A percentile compares a stretch with the other conserved stretches of the same genome.
Evolutionary conservation across 2,888 invertebrate species (phyloP).

Genomic region (Apocheima hispidaria): DNA sequence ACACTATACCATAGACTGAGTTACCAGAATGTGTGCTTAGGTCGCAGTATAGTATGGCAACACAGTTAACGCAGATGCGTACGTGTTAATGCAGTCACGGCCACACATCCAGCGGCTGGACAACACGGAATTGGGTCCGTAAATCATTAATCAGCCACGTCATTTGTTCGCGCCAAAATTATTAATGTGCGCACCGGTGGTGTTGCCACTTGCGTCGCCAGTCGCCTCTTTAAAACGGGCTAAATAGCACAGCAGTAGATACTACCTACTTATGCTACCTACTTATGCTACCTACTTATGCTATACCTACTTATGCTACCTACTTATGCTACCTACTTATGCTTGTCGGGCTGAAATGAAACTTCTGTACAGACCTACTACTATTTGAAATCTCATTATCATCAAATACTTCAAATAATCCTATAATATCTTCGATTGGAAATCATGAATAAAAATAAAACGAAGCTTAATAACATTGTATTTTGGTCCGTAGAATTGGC

Average conservation of each 20-base stretch:
- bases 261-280: too few relatives aligned
- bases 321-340: too few relatives aligned
- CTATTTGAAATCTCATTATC: too few relatives aligned
- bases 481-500: too few relatives aligned
- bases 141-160: slow-evolving; percentile 84
- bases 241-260: slow-evolving; percentile 42
- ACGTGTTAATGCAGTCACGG: slow-evolving; percentile 44
- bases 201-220: slow-evolving; percentile 59
- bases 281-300: too few relatives aligned
- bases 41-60: slow-evolving; percentile 14
- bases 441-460: too few relatives aligned
- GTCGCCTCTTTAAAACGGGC: slow-evolving; percentile 75
- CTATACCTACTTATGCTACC: too few relatives aligned
- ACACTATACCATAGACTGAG: background rate
- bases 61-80: slow-evolving; percentile 37
- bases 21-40: slow-evolving; percentile 2
- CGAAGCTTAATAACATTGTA: too few relatives aligned
- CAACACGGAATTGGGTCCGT: slow-evolving; percentile 77
- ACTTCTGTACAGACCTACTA: too few relatives aligned
- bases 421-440: too few relatives aligned
- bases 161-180: slow-evolving; percentile 83
- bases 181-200: slow-evolving; percentile 71
- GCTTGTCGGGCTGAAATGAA: too few relatives aligned
- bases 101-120: slow-evolving; percentile 53
- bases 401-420: too few relatives aligned